Percentiles rank a stretch among this genome's conserved stretches.
These are phyloP conservation scores for Psammodynastes pulverulentus DNA, from an alignment of 2,113 vertebrate genomes.

Conservation along the genomic window DNA sequence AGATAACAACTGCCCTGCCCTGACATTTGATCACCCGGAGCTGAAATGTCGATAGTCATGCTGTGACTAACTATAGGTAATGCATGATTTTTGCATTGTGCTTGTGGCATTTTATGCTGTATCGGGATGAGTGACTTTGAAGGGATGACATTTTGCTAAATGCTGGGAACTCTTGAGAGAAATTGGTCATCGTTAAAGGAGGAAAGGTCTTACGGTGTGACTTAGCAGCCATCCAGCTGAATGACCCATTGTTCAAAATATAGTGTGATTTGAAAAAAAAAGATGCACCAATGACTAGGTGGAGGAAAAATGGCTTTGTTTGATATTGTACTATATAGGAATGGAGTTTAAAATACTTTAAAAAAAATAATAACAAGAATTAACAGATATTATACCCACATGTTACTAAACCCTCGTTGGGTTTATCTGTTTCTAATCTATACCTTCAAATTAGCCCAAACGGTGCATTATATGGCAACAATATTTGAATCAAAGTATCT, in stretches of 20 bases:
- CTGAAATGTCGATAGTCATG: conserved; percentile 34
- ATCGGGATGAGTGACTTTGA: conserved; percentile 42
- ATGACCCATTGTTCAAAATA: conserved; percentile 36
- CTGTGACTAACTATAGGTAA: conserved; percentile 35
- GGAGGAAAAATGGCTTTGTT: background rate
- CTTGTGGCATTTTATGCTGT: conserved; percentile 23
- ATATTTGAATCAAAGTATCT: background rate
- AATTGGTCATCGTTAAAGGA: conserved; percentile 52
- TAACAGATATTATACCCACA: background rate
- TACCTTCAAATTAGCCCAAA: background rate
- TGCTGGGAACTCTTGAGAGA: conserved; percentile 45
- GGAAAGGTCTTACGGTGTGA: conserved; percentile 40
- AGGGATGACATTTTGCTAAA: conserved; percentile 36
- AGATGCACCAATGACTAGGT: conserved; percentile 7
- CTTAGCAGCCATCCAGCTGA: conserved; percentile 53
- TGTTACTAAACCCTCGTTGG: background rate
- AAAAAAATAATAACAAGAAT: background rate
- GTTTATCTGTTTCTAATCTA: background rate
- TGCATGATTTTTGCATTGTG: conserved; percentile 41
- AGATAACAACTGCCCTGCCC: conserved; percentile 17
- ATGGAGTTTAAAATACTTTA: background rate
- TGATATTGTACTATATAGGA: background rate
- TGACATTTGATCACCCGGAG: conserved; percentile 40
- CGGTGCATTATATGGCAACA: background rate
- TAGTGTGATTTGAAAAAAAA: conserved; percentile 35